phyloP scores from a whole-genome alignment of 1,140 invertebrate genomes.

The Rhizoglyphus robini region DNA sequence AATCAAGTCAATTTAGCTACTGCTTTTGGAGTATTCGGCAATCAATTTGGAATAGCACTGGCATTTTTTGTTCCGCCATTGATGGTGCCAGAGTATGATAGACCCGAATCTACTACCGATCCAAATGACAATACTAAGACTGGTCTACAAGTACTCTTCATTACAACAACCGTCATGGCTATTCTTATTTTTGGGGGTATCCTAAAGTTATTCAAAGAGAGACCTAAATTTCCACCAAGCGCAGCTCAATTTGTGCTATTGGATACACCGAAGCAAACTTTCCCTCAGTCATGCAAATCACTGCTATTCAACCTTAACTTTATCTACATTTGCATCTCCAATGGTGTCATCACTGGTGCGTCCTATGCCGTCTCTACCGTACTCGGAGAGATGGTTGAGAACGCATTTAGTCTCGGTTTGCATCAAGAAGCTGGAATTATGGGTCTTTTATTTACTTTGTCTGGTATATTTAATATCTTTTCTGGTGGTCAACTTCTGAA shows the following conservation, averaged over 20 bases:
- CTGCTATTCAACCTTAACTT: constrained; percentile 61
- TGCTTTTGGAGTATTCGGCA: constrained; percentile 94
- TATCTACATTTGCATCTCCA: constrained; percentile 61
- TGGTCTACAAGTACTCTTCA: constrained; percentile 32
- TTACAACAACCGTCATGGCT: constrained; percentile 34
- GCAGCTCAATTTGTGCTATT: constrained; percentile 47
- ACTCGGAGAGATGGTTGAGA: constrained; percentile 64
- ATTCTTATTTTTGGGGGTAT: constrained; percentile 33
- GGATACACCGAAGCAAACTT: constrained; percentile 41
- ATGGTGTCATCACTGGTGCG: constrained; percentile 56
- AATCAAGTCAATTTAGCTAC: constrained; percentile 90
- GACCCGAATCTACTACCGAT: constrained; percentile 22
- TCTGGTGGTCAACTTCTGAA: constrained; percentile 72
- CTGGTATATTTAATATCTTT: constrained; percentile 76
- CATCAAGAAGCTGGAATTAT: constrained; percentile 64
- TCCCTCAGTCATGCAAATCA: constrained; percentile 53
- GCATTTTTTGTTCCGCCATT: constrained; percentile 24
- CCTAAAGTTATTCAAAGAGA: constrained; percentile 60
- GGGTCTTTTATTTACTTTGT: constrained; percentile 69
- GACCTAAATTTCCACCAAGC: constrained; percentile 62
- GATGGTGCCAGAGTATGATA: neutral
- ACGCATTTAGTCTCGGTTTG: constrained; percentile 61
- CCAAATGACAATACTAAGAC: constrained; percentile 24
- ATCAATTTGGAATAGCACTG: constrained; percentile 60
- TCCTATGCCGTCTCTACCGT: constrained; percentile 84